Conservation (phyloP, 2,113 vertebrate species). For the Myiopsitta monachus region DNA sequence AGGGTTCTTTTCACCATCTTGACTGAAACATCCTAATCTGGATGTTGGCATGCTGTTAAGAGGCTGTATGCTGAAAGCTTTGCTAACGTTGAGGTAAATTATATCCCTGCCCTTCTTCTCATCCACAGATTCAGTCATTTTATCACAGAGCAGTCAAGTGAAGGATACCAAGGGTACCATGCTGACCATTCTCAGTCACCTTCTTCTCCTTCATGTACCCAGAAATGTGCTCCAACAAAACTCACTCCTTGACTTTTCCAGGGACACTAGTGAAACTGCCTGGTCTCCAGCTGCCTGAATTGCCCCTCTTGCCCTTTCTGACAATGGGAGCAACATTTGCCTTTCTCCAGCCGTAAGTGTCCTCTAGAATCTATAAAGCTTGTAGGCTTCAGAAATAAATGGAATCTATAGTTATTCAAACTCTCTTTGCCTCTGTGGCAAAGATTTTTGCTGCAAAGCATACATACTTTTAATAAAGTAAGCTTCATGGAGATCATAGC, state of each 20-base stretch:
- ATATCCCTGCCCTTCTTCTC: neutral
- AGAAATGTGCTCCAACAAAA: neutral
- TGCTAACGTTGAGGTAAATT: neutral
- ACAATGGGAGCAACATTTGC: neutral
- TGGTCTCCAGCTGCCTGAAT: neutral
- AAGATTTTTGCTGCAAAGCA: neutral
- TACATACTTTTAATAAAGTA: neutral
- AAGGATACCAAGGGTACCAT: neutral
- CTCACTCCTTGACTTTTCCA: neutral
- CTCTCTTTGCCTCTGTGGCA: neutral
- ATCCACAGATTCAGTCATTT: neutral
- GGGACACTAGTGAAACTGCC: neutral
- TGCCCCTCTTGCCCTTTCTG: neutral
- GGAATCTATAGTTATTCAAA: neutral
- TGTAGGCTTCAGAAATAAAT: neutral
- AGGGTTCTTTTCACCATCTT: neutral
- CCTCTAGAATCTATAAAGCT: neutral
- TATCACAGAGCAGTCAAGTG: neutral
- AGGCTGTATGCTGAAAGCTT: neutral
- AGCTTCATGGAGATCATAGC: neutral
- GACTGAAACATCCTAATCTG: neutral
- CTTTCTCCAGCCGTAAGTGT: neutral
- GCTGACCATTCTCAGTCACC: neutral
- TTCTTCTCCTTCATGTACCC: rapidly evolving
- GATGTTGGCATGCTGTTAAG: neutral